phyloP scores from a whole-genome alignment of 1,140 invertebrate genomes.

The Macrotrachela quadricornifera region DNA sequence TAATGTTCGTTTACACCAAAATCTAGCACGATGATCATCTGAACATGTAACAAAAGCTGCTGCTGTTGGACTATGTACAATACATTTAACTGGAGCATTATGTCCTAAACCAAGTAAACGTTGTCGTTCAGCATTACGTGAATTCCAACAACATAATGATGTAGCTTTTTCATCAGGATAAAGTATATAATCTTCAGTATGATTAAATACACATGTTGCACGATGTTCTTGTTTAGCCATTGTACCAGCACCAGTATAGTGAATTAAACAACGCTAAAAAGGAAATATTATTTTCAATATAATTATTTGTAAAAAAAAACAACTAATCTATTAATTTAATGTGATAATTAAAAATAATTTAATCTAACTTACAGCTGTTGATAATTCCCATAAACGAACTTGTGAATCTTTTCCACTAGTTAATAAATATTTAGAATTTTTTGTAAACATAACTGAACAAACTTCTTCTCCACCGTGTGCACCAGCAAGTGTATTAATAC shows the following conservation, averaged over 20 bases:
- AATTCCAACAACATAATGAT: slow-evolving; percentile 94
- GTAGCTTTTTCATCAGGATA: slow-evolving; percentile 95
- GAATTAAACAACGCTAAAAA: slow-evolving; percentile 56
- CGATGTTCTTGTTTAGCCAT: slow-evolving; percentile 71
- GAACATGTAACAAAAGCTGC: slow-evolving; percentile 91
- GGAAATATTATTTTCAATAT: no score
- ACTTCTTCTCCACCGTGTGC: slow-evolving; percentile 85
- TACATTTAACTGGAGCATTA: slow-evolving; percentile 68
- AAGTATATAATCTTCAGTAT: slow-evolving; percentile 88
- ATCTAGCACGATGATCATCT: slow-evolving; percentile 83
- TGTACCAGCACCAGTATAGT: slow-evolving; percentile 82
- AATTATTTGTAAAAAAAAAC: no score
- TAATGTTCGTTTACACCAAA: slow-evolving; percentile 47
- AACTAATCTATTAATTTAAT: no score
- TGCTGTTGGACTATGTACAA: slow-evolving; percentile 76
- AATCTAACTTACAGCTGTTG: slow-evolving; percentile 36
- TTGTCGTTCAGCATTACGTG: slow-evolving; percentile 73
- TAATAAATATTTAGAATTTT: slow-evolving; percentile 91
- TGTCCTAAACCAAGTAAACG: slow-evolving; percentile 76
- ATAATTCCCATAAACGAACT: slow-evolving; percentile 91
- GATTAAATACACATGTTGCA: slow-evolving; percentile 85
- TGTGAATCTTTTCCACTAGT: slow-evolving; percentile 85
- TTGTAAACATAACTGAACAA: slow-evolving; percentile 73
- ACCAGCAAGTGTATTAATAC: slow-evolving; percentile 71
- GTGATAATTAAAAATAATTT: no score